phyloP scores from a whole-genome alignment of 2,888 invertebrate genomes.

The Mimas tiliae region DNA sequence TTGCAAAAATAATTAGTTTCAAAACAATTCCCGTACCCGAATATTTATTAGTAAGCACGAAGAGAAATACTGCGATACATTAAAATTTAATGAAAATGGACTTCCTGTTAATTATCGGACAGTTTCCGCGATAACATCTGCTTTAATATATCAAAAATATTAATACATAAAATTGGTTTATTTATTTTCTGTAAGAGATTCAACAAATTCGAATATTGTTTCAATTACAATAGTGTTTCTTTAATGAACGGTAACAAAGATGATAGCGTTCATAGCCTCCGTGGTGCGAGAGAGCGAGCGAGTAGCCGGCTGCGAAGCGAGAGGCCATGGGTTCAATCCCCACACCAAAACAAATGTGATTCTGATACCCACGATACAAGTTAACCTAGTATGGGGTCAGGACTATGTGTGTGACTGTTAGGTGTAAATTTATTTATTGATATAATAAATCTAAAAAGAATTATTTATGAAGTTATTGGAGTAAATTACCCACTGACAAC shows the following conservation, averaged over 20 bases:
- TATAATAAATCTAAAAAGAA: too few relatives aligned
- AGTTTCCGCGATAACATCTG: neutral
- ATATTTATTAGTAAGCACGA: neutral
- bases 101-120: neutral
- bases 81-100: neutral
- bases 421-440: too few relatives aligned
- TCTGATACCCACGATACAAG: too few relatives aligned
- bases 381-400: too few relatives aligned
- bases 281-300: too few relatives aligned
- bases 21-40: slow-evolving; percentile 1
- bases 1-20: neutral
- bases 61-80: neutral
- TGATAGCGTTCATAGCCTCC: neutral
- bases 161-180: neutral
- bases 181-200: neutral
- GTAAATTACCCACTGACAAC: neutral
- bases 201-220: neutral
- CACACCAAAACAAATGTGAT: too few relatives aligned
- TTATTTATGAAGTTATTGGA: neutral
- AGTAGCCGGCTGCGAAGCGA: too few relatives aligned
- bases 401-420: too few relatives aligned
- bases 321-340: too few relatives aligned
- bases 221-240: neutral
- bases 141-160: neutral
- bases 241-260: neutral